Evolutionary conservation across 2,113 vertebrate species (phyloP).

Genomic region (Chrysemys picta): DNA sequence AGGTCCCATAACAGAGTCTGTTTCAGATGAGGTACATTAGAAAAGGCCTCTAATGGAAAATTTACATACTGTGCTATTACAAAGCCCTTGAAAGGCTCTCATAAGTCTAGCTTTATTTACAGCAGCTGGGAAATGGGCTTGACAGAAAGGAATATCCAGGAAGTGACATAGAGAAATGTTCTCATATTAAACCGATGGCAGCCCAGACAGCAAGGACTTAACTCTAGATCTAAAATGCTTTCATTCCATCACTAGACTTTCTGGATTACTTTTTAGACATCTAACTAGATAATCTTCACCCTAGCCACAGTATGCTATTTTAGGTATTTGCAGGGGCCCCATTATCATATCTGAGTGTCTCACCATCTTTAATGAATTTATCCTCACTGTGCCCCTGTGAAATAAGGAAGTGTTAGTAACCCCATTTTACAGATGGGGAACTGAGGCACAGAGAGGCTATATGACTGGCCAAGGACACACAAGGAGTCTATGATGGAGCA

Average conservation of each 20-base stretch:
- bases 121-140: not conserved
- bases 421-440: not conserved
- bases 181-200: conserved; percentile 17
- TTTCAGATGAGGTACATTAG: not conserved
- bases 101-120: not conserved
- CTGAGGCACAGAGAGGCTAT: not conserved
- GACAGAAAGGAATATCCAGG: not conserved
- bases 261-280: not conserved
- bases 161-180: conserved; percentile 16
- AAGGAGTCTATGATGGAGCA: not conserved
- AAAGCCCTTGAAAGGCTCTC: not conserved
- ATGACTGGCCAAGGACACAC: accelerated
- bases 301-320: not conserved
- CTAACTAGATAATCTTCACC: not conserved
- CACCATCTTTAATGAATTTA: not conserved
- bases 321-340: accelerated
- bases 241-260: not conserved
- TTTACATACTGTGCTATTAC: not conserved
- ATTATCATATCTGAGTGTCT: not conserved
- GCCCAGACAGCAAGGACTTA: not conserved
- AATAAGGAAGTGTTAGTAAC: not conserved
- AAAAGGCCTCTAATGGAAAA: conserved; percentile 43
- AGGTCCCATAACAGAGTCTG: not conserved
- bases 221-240: not conserved
- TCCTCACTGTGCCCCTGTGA: not conserved